Base-by-base conservation (phyloP, 2,888 invertebrate species). In the Limenitis camilla region DNA sequence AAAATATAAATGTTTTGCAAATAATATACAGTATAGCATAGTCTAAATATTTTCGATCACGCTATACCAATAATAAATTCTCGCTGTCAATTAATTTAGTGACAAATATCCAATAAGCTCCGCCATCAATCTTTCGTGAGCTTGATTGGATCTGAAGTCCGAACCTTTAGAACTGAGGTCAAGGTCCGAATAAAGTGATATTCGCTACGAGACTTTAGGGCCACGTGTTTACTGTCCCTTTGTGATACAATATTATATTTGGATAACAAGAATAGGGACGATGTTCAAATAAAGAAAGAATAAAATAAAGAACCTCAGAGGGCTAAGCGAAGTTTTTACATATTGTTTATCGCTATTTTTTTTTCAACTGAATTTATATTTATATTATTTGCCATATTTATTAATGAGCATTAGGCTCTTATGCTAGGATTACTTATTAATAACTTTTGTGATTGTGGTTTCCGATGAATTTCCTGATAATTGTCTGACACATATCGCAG, bases 81-180 rank as follows among this genome's bases (percentile, higher is more conserved):
- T 28, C 31, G 35, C 19, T 38, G 29, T 44, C 58, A 53, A 63
- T 65, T 77, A 75, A 78, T 74, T 69, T 66, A 58, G 70, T 72
- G 76, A 78, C 75, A 74, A 74, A 74, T 69, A 69, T 64, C 69
- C 68, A 76, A 78, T 79, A 79, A 64, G 63, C 63, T 65, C 53
- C 56, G 65, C 69, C 65, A 78, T 81, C 72, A 76, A 80, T 82
- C 81, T 79, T 69, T 59, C 40, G 70, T 63, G 69, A 71, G 68
- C 69, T 71, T 78, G 75, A 80, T 83, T 80, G 75, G 74, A 72
- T 72, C 65, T 19, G 19, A 19, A 19, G 19, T 19, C 3, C 19
- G 71, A 65, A 69, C 67, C 64, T 64, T 62, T 63, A 43, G 49
- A 40, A 43, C 29, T 27, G 71, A 71, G 73, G 72, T 69, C 66